phyloP scores from a whole-genome alignment of 1,140 invertebrate species.

The Anagrus nilaparvatae region DNA sequence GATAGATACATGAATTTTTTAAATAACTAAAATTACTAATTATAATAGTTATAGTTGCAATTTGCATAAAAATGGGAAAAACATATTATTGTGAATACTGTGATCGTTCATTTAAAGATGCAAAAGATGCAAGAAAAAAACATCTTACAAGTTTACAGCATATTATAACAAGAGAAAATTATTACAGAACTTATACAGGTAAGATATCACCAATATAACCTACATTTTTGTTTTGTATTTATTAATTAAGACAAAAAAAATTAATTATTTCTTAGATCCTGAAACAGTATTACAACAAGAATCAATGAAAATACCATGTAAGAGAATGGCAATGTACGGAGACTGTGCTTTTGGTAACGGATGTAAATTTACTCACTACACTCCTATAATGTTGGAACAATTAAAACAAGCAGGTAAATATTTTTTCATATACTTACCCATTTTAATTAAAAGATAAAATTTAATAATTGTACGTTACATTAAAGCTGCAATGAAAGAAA shows the following conservation, averaged over 20 bases:
- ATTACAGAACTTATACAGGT: conserved; percentile 56
- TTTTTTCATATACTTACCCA: neutral
- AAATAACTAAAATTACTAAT: conserved; percentile 2
- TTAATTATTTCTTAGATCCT: conserved; percentile 40
- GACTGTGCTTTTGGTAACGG: conserved; percentile 49
- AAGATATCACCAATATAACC: conserved; percentile 13
- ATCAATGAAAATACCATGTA: conserved; percentile 47
- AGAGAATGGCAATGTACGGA: conserved; percentile 43
- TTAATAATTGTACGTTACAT: no score
- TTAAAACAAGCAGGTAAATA: conserved; percentile 45
- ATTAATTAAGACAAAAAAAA: conserved; percentile 5
- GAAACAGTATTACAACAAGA: conserved; percentile 50
- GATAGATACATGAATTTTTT: no score
- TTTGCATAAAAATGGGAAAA: conserved; percentile 45
- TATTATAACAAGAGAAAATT: conserved; percentile 46
- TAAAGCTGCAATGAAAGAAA: conserved; percentile 15
- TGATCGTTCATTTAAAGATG: conserved; percentile 54
- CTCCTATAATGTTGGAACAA: conserved; percentile 43
- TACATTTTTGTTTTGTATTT: conserved; percentile 3
- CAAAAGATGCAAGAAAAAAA: conserved; percentile 49
- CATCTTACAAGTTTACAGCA: conserved; percentile 54
- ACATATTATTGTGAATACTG: conserved; percentile 62
- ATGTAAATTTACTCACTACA: conserved; percentile 56
- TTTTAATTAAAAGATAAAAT: no score
- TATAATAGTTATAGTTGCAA: neutral